Evolutionary conservation across 2,797 vertebrate species (phyloP).

Genomic region (Salarias fasciatus): DNA sequence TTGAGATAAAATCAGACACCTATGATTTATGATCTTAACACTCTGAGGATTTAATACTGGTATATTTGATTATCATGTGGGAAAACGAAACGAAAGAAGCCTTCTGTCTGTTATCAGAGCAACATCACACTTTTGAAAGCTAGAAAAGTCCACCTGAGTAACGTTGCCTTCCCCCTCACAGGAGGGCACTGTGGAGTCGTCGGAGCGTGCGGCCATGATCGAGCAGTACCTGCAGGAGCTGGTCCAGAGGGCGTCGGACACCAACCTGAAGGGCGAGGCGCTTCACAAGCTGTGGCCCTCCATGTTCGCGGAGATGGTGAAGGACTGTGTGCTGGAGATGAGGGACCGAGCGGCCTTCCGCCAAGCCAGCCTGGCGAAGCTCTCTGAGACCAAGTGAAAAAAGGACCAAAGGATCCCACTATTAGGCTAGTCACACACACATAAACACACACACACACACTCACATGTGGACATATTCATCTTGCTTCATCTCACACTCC

Average conservation of each 20-base stretch:
- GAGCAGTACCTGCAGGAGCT: constrained; percentile 88
- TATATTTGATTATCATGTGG: too few relatives aligned
- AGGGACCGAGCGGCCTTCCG: constrained; percentile 87
- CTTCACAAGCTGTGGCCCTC: constrained; percentile 96
- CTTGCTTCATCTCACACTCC: constrained; percentile 25
- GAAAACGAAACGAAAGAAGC: too few relatives aligned
- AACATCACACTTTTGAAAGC: not conserved
- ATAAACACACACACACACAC: constrained; percentile 38
- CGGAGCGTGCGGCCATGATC: constrained; percentile 73
- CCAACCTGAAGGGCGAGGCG: constrained; percentile 90
- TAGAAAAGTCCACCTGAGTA: not conserved
- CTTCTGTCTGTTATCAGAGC: too few relatives aligned
- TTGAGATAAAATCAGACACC: too few relatives aligned
- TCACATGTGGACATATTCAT: too few relatives aligned
- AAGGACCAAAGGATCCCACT: constrained; percentile 54
- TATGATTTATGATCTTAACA: too few relatives aligned
- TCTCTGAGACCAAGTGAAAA: constrained; percentile 75
- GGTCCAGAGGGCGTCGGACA: constrained; percentile 88
- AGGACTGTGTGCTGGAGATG: constrained; percentile 93
- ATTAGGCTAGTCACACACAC: constrained; percentile 29
- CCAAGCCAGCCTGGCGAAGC: constrained; percentile 87
- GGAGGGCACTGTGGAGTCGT: constrained; percentile 74
- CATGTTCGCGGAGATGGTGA: constrained; percentile 95
- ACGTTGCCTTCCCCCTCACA: constrained; percentile 38
- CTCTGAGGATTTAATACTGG: too few relatives aligned